A percentile compares a stretch with the other conserved stretches of the same genome.
Conservation (phyloP, 2,113 vertebrate genomes). For the Chroicocephalus ridibundus region DNA sequence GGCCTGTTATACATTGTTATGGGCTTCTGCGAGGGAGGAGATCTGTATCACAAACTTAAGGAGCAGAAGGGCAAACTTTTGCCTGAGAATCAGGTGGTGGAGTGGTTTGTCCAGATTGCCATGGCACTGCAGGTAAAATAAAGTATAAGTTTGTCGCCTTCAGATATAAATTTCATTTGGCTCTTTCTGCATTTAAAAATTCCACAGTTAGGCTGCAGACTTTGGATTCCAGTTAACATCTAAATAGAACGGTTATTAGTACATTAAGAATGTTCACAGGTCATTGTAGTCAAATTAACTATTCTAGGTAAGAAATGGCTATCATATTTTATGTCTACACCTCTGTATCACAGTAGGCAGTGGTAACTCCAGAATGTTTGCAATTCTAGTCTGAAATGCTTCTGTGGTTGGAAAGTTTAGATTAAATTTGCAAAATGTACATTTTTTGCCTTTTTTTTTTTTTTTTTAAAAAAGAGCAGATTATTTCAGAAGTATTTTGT, state of each 20-base stretch:
- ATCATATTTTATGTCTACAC: background rate
- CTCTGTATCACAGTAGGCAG: background rate
- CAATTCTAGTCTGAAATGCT: background rate
- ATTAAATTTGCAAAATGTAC: background rate
- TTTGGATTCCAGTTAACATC: background rate
- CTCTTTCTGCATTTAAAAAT: background rate
- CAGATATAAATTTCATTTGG: background rate
- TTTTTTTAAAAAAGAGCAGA: background rate
- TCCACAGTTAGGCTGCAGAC: background rate
- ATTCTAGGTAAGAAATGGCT: background rate
- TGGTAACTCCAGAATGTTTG: background rate
- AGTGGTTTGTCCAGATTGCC: constrained; percentile 98
- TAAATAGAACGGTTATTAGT: background rate
- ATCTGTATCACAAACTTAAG: constrained; percentile 93
- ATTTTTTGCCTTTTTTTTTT: too few relatives aligned
- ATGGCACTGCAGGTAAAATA: constrained; percentile 93
- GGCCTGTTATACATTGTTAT: constrained; percentile 93
- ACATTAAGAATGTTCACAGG: background rate
- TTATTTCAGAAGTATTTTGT: background rate
- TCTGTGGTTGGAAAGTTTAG: background rate
- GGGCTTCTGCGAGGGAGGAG: constrained; percentile 97
- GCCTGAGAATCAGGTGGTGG: constrained; percentile 91
- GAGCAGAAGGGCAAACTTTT: constrained; percentile 90
- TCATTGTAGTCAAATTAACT: background rate
- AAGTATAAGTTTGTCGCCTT: background rate